Base-by-base conservation (phyloP, 2,888 invertebrate genomes). In the Drosophila ochracea region DNA sequence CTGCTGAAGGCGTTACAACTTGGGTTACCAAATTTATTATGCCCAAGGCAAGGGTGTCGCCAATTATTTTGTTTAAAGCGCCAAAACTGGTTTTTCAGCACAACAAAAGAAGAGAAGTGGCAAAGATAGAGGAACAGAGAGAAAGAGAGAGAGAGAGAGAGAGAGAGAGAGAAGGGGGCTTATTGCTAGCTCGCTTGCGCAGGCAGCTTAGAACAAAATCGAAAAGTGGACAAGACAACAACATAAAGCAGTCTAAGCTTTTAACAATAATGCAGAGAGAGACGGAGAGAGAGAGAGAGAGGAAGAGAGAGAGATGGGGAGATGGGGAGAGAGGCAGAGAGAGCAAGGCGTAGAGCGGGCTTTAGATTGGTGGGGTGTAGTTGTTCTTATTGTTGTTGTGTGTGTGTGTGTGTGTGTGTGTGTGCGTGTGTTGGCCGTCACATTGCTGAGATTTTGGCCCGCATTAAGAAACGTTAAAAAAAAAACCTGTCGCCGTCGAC, bases 401-500 rank as follows among this genome's bases (percentile, higher is more conserved):
- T 54, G 21, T 16, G 33, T 33, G 63, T 49, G 30, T 4, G n/a
- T 69, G 59, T 68, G 50, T 37, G 21, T 54, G 21, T 16, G 33
- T 33, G 63, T 49, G 30, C 6, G n/a, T 69, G 59, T 68, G 50
- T 68, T 64, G 62, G 64, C 75, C 74, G 66, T 67, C 69, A 70
- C 76, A 71, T 80, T 80, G 80, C 80, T 65, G 76, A 84, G 85
- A 86, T 86, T 85, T 86, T 90, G 85, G 85, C 85, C 89, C 90
- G 85, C 89, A 90, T 89, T 89, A 78, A 78, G 63, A 60, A 57
- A 66, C 53, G 60, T 68, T 63, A 67, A 69, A 68, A 63, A 63
- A 60, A 73, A 80, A 80, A 80, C 81, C 84, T 89, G 84, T 84
- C 89, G 83, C 73, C 66, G 80, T 67, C 82, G 72, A 74, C 69